A percentile compares a stretch with the other conserved stretches of the same genome.
phyloP scores from a whole-genome alignment of 2,888 invertebrate genomes.

The Hirtodrosophila confusa region DNA sequence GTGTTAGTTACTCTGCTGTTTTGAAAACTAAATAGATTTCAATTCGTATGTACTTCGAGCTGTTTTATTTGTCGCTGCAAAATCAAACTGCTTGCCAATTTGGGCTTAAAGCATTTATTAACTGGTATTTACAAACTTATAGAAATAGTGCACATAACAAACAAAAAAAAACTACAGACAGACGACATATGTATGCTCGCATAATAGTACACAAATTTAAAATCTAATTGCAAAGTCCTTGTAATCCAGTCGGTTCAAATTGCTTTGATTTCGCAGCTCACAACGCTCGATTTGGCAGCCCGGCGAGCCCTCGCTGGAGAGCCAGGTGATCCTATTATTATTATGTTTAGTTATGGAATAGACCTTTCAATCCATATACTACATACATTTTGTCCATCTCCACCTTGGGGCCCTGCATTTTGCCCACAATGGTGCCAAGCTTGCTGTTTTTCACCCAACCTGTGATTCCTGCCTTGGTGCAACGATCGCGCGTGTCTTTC shows the following conservation, averaged over 20 bases:
- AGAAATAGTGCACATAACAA: slow-evolving; percentile 66
- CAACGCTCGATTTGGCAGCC: slow-evolving; percentile 93
- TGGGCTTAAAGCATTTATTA: slow-evolving; percentile 43
- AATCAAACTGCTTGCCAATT: background rate
- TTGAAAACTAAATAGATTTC: slow-evolving; percentile 71
- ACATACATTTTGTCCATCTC: slow-evolving; percentile 93
- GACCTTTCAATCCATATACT: background rate
- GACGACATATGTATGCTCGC: background rate
- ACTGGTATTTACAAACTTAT: slow-evolving; percentile 68
- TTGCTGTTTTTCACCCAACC: slow-evolving; percentile 98
- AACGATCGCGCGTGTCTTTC: slow-evolving; percentile 93
- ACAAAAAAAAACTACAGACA: slow-evolving; percentile 30
- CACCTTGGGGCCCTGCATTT: slow-evolving; percentile 92
- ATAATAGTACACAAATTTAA: slow-evolving; percentile 83
- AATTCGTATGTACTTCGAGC: slow-evolving; percentile 38
- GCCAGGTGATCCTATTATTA: slow-evolving; percentile 90
- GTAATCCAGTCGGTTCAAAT: slow-evolving; percentile 87
- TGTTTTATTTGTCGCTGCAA: slow-evolving; percentile 15
- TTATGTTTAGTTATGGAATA: background rate
- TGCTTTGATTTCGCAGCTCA: slow-evolving; percentile 92
- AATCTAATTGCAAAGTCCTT: slow-evolving; percentile 93
- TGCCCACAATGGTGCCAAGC: slow-evolving; percentile 94
- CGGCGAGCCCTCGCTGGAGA: slow-evolving; percentile 92
- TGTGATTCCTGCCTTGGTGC: slow-evolving; percentile 89
- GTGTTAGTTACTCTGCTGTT: slow-evolving; percentile 57